Evolutionary conservation across 2,888 invertebrate genomes (phyloP).

Genomic region (Plagodis dolabraria): DNA sequence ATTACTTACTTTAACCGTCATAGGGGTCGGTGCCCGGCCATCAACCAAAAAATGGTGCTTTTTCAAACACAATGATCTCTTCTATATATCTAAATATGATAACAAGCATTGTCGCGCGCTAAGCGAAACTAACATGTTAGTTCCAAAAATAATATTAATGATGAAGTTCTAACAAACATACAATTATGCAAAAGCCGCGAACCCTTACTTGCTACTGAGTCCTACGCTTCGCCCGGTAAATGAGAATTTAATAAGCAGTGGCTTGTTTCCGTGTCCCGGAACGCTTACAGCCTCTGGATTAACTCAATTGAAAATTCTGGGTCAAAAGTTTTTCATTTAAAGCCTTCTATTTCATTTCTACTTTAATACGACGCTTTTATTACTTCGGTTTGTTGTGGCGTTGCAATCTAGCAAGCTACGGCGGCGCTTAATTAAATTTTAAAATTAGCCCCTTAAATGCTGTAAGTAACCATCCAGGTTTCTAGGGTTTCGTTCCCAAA

Average conservation of each 20-base stretch:
- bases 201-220: no score
- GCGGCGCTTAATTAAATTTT: constrained; percentile 21
- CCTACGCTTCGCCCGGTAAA: no score
- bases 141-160: no score
- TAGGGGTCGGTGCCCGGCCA: no score
- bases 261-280: not conserved
- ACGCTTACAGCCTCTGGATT: not conserved
- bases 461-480: not conserved
- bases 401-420: not conserved
- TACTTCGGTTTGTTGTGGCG: constrained; percentile 1
- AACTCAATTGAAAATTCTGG: not conserved
- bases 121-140: no score
- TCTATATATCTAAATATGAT: no score
- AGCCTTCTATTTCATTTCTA: constrained; percentile 5
- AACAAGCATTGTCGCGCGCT: no score
- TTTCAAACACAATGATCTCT: no score
- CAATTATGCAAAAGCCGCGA: no score
- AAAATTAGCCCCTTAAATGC: not conserved
- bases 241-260: not conserved
- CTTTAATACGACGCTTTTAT: constrained; percentile 13
- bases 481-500: not conserved
- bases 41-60: no score
- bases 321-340: constrained; percentile 3
- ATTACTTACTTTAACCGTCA: no score
- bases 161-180: no score